These are phyloP conservation scores for Bombyx mori DNA, from an alignment of 1,140 invertebrate species.

Conservation along the genomic window DNA sequence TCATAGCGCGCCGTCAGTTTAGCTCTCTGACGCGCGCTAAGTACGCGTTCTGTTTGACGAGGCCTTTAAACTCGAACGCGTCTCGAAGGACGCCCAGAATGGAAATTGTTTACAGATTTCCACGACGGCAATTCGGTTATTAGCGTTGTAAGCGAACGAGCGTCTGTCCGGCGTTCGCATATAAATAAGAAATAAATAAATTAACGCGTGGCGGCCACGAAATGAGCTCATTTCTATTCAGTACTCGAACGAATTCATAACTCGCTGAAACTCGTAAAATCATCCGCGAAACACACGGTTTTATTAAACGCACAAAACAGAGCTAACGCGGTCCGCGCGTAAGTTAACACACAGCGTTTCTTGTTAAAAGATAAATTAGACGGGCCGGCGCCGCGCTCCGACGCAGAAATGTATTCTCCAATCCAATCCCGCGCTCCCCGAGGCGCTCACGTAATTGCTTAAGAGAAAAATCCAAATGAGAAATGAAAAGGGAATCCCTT, in stretches of 20 bases:
- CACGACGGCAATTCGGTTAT: too few species aligned
- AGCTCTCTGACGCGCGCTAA: too few species aligned
- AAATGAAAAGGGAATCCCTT: constrained; percentile 69
- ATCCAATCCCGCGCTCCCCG: constrained; percentile 53
- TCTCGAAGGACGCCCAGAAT: too few species aligned
- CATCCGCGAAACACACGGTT: constrained; percentile 52
- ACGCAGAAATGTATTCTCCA: constrained; percentile 46
- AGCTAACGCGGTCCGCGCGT: constrained; percentile 51
- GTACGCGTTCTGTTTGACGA: too few species aligned
- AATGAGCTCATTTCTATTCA: constrained; percentile 67
- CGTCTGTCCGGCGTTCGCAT: constrained; percentile 5
- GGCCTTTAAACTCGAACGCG: too few species aligned
- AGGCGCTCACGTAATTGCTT: constrained; percentile 64
- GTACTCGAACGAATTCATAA: constrained; percentile 52
- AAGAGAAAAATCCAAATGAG: constrained; percentile 72
- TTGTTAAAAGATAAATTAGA: constrained; percentile 64
- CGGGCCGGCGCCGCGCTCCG: constrained; percentile 19
- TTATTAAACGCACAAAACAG: constrained; percentile 62
- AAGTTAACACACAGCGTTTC: constrained; percentile 51
- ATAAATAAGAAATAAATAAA: constrained; percentile 47
- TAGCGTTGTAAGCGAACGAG: too few species aligned
- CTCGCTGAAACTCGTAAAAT: constrained; percentile 60
- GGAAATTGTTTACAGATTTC: too few species aligned
- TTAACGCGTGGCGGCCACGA: constrained; percentile 29
- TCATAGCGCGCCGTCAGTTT: too few species aligned